These are phyloP conservation scores for Adrianichthys oophorus DNA, from an alignment of 2,797 vertebrate genomes.

Conservation along the genomic window DNA sequence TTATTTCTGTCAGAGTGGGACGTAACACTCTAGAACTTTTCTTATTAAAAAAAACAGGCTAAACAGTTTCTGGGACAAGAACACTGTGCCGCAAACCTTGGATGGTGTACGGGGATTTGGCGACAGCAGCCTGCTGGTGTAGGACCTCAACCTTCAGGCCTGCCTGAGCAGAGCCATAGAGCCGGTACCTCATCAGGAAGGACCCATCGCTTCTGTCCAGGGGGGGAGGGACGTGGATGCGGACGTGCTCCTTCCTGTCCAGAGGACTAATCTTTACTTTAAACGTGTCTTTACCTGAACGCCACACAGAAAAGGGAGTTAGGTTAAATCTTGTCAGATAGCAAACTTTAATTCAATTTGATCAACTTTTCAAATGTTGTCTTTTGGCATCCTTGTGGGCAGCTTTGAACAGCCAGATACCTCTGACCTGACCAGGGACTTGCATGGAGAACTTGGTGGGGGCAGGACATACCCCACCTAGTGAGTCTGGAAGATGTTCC, in stretches of 20 bases:
- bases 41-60: no score
- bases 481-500: no score
- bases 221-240: conserved; percentile 83
- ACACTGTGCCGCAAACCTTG: conserved; percentile 64
- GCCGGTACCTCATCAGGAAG: conserved; percentile 87
- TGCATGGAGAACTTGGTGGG: no score
- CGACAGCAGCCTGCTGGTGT: conserved; percentile 80
- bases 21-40: no score
- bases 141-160: conserved; percentile 86
- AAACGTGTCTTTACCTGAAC: conserved; percentile 82
- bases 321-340: neutral
- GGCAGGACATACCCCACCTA: no score
- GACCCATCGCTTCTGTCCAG: conserved; percentile 90
- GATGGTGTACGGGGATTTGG: conserved; percentile 86
- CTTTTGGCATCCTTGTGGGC: no score
- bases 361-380: no score
- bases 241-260: conserved; percentile 78
- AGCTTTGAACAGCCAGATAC: no score
- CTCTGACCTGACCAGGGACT: no score
- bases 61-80: neutral
- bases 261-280: conserved; percentile 84
- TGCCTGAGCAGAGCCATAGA: conserved; percentile 78
- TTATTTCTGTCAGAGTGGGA: no score
- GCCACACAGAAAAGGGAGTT: neutral
- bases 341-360: neutral